Base-by-base conservation (phyloP, 2,888 invertebrate species). In the Sphaerolaimus hirsutus region DNA sequence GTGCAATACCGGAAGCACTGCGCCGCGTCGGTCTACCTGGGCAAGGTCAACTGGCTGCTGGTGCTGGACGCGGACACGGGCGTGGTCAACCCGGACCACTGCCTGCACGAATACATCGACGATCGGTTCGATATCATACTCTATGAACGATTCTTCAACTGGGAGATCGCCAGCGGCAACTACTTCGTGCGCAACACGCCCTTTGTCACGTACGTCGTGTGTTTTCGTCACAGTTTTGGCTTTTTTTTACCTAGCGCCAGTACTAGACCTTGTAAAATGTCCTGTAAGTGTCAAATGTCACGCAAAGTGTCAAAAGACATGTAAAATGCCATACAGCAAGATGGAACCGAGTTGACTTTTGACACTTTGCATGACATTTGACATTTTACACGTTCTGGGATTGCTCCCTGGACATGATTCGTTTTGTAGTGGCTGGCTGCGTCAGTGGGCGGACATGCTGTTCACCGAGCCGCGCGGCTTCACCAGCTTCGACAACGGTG, bases 81-180 rank as follows among this genome's bases (percentile, higher is more conserved):
- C 35, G 52, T 59, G 5, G 59, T 56, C 38, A 60, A 60, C 48
- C 60, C 38, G 10, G 29, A 21, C 21, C 25, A 36, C 24, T 38
- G 38, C 22, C 2, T 54, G 2, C 51, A 54, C 46, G 60, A 60
- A 47, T 60, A 57, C 56, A 60, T 60, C 46, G 60, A 60, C 46
- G 50, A 51, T 29, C 53, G 59, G 2, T 58, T 57, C 38, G 54
- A 58, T 49, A 46, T 60, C 23, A 48, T 60, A 40, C 58, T 60
- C 52, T 60, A 60, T 46, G 60, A 60, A 48, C 51, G 60, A 7
- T 59, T 58, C 49, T 60, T 59, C 53, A 60, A 60, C 47, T 60
- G 58, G 58, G 60, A 60, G 51, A 56, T 60, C 32, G 58, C 58
- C 7, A 53, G 54, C 29, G 60, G 60, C 43, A 60, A 60, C 50